A percentile compares a stretch with the other conserved stretches of the same genome.
Conservation (phyloP, 1,140 invertebrate species). For the Cardiocondyla obscurior region DNA sequence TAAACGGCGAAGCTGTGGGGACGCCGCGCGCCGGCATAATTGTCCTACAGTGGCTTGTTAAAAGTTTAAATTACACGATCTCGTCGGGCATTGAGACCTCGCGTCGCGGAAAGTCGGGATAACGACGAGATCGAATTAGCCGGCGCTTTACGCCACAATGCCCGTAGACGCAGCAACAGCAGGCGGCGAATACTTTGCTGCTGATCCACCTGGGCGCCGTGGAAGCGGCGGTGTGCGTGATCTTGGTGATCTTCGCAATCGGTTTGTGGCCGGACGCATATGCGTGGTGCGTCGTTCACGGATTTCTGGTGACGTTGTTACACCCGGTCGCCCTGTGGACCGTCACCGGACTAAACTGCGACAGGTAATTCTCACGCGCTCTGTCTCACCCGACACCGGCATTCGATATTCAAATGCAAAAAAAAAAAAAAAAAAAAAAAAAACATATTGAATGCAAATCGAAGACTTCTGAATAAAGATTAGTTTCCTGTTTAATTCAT, state of each 20-base stretch:
- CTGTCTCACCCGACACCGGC: background rate
- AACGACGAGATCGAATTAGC: slow-evolving; percentile 9
- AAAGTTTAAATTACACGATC: slow-evolving; percentile 38
- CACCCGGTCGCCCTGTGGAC: slow-evolving; percentile 92
- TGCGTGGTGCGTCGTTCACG: slow-evolving; percentile 86
- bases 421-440: too few species aligned
- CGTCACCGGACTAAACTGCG: slow-evolving; percentile 91
- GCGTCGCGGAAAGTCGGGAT: background rate
- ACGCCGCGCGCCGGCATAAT: background rate
- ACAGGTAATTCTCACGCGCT: slow-evolving; percentile 82
- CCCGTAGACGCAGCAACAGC: slow-evolving; percentile 81
- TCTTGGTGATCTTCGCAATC: slow-evolving; percentile 85
- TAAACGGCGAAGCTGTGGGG: background rate
- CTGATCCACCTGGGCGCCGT: slow-evolving; percentile 89
- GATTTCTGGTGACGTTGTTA: slow-evolving; percentile 88
- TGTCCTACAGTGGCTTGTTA: background rate
- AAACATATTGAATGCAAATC: background rate
- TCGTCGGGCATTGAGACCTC: slow-evolving; percentile 12
- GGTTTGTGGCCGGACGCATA: slow-evolving; percentile 83
- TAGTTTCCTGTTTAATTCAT: background rate
- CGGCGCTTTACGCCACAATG: slow-evolving; percentile 35
- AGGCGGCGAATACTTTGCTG: slow-evolving; percentile 88
- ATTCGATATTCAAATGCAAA: background rate
- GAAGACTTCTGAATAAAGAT: background rate
- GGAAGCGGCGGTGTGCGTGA: slow-evolving; percentile 87